Conservation (phyloP, 2,113 vertebrate species). For the Sphyrna mokarran region DNA sequence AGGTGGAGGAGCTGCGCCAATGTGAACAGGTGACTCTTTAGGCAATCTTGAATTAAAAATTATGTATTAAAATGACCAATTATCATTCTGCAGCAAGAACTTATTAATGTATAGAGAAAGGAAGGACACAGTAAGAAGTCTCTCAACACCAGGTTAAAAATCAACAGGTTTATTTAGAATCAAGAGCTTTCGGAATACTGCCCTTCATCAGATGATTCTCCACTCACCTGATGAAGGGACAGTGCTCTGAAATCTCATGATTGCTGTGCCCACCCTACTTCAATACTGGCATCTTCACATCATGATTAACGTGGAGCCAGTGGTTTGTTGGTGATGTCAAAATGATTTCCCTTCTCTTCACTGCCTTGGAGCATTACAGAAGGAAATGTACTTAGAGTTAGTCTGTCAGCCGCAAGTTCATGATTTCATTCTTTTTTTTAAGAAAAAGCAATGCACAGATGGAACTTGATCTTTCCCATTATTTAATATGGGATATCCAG, state of each 20-base stretch:
- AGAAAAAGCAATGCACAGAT: no score
- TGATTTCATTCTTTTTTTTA: no score
- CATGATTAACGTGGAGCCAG: background rate
- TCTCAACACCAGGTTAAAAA: no score
- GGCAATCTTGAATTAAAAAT: background rate
- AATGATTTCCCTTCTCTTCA: background rate
- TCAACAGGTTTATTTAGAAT: no score
- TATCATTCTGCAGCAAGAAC: background rate
- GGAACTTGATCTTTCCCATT: background rate
- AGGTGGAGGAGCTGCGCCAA: background rate
- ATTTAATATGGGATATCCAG: background rate
- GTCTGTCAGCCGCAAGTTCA: no score
- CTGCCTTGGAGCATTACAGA: background rate
- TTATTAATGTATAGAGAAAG: background rate
- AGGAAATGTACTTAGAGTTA: background rate
- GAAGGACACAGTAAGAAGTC: no score
- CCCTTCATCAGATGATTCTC: no score
- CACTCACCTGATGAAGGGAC: no score
- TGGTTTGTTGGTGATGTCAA: background rate
- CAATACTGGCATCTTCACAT: no score
- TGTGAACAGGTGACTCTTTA: background rate
- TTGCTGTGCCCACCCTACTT: no score
- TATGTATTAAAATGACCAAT: background rate
- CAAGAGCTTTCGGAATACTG: no score
- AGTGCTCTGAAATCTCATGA: no score